Conservation (phyloP, 2,113 vertebrate genomes). For the Mastomys coucha region DNA sequence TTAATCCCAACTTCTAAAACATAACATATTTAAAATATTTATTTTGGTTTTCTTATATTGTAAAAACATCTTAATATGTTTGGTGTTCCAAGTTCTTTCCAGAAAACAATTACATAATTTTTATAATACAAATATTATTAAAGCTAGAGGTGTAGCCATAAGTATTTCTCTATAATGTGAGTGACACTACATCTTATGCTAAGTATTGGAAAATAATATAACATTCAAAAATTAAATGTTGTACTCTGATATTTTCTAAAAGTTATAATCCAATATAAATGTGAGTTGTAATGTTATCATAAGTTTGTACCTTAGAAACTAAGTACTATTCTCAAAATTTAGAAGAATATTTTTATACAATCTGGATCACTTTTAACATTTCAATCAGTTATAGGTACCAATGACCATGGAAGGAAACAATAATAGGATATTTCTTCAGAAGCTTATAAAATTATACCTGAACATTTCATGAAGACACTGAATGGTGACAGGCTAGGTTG, state of each 20-base stretch:
- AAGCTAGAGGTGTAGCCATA: too few relatives aligned
- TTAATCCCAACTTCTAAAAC: background rate
- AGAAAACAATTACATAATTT: background rate
- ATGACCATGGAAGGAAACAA: background rate
- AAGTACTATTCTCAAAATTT: background rate
- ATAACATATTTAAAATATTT: background rate
- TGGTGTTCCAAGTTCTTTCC: background rate
- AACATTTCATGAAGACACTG: background rate
- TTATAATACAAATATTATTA: background rate
- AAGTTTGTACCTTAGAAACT: background rate
- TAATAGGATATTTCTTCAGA: background rate
- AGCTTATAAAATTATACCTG: slow-evolving; percentile 32
- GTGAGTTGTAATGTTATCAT: background rate
- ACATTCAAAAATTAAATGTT: slow-evolving; percentile 20
- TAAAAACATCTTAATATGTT: background rate
- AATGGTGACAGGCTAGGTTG: slow-evolving; percentile 35
- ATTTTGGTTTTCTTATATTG: background rate
- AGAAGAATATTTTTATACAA: background rate
- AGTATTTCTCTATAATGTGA: background rate
- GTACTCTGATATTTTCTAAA: background rate
- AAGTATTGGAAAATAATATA: background rate
- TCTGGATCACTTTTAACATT: background rate
- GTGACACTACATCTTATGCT: too few relatives aligned
- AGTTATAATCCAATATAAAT: background rate
- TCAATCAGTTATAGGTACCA: background rate